Evolutionary conservation across 2,113 vertebrate genomes (phyloP), one percentile per base, ranked within the genome.

Genomic region (Plectropomus leopardus): DNA sequence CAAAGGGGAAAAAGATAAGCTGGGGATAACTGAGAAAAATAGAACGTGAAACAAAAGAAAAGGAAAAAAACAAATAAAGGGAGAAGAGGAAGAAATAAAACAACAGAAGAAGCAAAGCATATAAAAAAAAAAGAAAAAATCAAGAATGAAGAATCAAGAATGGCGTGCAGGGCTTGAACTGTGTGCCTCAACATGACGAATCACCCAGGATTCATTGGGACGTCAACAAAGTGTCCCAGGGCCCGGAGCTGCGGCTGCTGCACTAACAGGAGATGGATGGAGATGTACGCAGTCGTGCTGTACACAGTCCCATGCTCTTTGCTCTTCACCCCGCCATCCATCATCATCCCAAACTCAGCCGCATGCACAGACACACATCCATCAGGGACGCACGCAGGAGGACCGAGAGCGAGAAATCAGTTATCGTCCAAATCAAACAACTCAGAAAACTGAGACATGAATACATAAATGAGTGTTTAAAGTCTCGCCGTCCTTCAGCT

Each of bases 191-290:
- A 76, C 86, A 65, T 89, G 87, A 93, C 86, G 51, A 83, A 92
- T 89, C 68, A 92, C 84, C 87, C 83, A 80, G 78, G 81, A 91
- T 88, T 87, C 86, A 85, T 69, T 69, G 88, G 85, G 82, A 85
- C 72, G 66, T 90, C 87, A 76, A 72, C 84, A 79, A 48, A 67
- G 78, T 44, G 70, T 87, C 88, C 89, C 86, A 55, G 68, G 85
- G 86, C 76, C 79, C 84, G 23, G 84, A 5, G 84, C 76, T 30
- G 78, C 55, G n/a, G 61, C 84, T 60, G 87, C 69, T 78, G 84
- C 86, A 78, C 85, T 89, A 88, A 57, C 83, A 21, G 84, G 76
- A 88, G 86, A 88, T 82, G 88, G 88, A 92, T 89, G 81, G 79
- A 88, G 87, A 91, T 50, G 86, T 75, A 57, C 44, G 16, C 80